Evolutionary conservation across 2,888 invertebrate genomes (phyloP).

Genomic region (Brachypalpus laphriformis): DNA sequence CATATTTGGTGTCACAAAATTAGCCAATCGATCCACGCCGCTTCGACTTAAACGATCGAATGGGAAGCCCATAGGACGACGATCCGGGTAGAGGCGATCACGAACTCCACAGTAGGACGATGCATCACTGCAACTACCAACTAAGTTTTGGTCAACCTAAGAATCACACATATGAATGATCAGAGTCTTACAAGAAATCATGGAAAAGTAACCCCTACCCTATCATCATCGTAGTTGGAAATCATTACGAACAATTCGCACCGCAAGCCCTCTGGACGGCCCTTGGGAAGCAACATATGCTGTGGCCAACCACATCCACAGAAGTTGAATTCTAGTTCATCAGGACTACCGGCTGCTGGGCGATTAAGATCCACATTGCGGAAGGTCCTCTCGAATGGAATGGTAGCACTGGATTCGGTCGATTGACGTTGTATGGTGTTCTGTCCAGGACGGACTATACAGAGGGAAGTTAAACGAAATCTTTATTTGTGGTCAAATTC

Average conservation of each 20-base stretch:
- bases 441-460: slow-evolving; percentile 86
- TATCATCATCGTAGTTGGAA: slow-evolving; percentile 88
- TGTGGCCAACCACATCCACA: slow-evolving; percentile 96
- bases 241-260: slow-evolving; percentile 90
- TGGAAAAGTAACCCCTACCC: slow-evolving; percentile 76
- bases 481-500: neutral
- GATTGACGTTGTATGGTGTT: slow-evolving; percentile 88
- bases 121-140: slow-evolving; percentile 88
- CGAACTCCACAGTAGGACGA: slow-evolving; percentile 91
- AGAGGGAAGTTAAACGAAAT: neutral
- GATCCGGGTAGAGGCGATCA: slow-evolving; percentile 91
- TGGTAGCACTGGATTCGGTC: slow-evolving; percentile 90
- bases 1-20: slow-evolving; percentile 92
- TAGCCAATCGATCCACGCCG: slow-evolving; percentile 85
- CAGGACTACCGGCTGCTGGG: slow-evolving; percentile 84
- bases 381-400: slow-evolving; percentile 92
- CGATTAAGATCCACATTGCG: slow-evolving; percentile 86
- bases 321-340: slow-evolving; percentile 87
- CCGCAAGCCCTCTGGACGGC: slow-evolving; percentile 86
- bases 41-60: slow-evolving; percentile 89
- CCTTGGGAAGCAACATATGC: slow-evolving; percentile 90
- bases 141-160: slow-evolving; percentile 81
- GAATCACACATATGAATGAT: neutral
- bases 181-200: no score
- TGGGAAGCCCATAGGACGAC: slow-evolving; percentile 92